These are phyloP conservation scores for Sipha flava DNA, from an alignment of 1,140 invertebrate genomes.

Conservation along the genomic window DNA sequence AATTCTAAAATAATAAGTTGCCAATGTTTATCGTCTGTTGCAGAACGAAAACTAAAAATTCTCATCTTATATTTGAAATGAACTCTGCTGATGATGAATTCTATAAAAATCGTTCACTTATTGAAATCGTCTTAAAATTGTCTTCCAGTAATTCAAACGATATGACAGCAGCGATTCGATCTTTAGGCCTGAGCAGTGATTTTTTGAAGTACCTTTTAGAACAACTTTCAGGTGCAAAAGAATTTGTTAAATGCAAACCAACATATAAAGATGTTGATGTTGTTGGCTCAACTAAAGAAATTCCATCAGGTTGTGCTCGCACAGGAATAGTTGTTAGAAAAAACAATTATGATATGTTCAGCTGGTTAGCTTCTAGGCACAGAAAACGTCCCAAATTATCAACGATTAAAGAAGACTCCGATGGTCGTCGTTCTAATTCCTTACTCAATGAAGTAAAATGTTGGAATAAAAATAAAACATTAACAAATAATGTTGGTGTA, in stretches of 20 bases:
- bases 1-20: no score
- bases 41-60: slow-evolving; percentile 43
- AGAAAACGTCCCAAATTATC: slow-evolving; percentile 57
- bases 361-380: slow-evolving; percentile 86
- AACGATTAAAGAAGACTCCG: slow-evolving; percentile 36
- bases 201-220: slow-evolving; percentile 82
- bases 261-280: slow-evolving; percentile 45
- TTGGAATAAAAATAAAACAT: slow-evolving; percentile 78
- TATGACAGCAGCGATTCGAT: slow-evolving; percentile 52
- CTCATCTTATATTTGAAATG: slow-evolving; percentile 79
- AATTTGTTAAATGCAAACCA: slow-evolving; percentile 47
- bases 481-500: slow-evolving; percentile 82
- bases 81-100: slow-evolving; percentile 83
- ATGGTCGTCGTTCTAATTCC: slow-evolving; percentile 63
- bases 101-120: slow-evolving; percentile 64
- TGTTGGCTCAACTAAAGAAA: slow-evolving; percentile 54
- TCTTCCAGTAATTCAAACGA: slow-evolving; percentile 54
- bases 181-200: slow-evolving; percentile 78
- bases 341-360: slow-evolving; percentile 84
- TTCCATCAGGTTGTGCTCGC: slow-evolving; percentile 67
- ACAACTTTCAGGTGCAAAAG: slow-evolving; percentile 70
- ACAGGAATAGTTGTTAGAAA: slow-evolving; percentile 63
- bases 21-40: background rate
- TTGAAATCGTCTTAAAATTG: slow-evolving; percentile 71
- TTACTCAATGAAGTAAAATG: slow-evolving; percentile 92